A percentile compares a stretch with the other conserved stretches of the same genome.
These are phyloP conservation scores for Cinara cedri DNA, from an alignment of 2,888 invertebrate species.

Conservation along the genomic window DNA sequence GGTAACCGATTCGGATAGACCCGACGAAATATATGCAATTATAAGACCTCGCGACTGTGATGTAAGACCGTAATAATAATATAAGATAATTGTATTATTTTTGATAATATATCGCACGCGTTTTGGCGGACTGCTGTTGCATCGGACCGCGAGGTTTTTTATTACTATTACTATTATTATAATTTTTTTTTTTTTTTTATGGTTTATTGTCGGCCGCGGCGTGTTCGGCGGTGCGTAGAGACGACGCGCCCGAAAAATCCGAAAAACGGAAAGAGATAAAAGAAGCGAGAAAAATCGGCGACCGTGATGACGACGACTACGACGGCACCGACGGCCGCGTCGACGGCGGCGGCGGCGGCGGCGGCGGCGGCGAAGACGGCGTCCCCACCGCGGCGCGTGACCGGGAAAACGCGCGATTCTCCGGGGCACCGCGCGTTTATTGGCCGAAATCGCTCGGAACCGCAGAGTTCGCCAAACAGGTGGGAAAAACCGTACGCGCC, in stretches of 20 bases:
- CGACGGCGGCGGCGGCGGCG: not conserved
- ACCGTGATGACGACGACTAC: not conserved
- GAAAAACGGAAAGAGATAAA: no score
- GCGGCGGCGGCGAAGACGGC: not conserved
- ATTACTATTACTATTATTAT: not conserved
- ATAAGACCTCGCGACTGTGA: no score
- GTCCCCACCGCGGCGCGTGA: not conserved
- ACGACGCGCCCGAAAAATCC: slow-evolving; percentile 20
- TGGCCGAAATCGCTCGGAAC: slow-evolving; percentile 31
- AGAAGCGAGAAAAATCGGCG: not conserved
- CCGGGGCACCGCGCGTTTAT: slow-evolving; percentile 32
- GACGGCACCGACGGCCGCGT: not conserved
- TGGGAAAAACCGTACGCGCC: slow-evolving; percentile 52
- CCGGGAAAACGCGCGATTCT: slow-evolving; percentile 3
- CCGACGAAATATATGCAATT: no score
- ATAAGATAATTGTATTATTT: not conserved
- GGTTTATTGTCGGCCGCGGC: not conserved
- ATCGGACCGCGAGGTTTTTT: not conserved
- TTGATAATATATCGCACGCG: not conserved
- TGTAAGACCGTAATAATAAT: no score
- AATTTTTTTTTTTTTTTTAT: not conserved
- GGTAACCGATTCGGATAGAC: no score
- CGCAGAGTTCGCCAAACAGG: slow-evolving; percentile 25
- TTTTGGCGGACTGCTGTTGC: not conserved
- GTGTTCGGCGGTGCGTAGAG: slow-evolving; percentile 22